A percentile compares a stretch with the other conserved stretches of the same genome.
Evolutionary conservation across 2,888 invertebrate species (phyloP).

Genomic region (Tyria jacobaeae): DNA sequence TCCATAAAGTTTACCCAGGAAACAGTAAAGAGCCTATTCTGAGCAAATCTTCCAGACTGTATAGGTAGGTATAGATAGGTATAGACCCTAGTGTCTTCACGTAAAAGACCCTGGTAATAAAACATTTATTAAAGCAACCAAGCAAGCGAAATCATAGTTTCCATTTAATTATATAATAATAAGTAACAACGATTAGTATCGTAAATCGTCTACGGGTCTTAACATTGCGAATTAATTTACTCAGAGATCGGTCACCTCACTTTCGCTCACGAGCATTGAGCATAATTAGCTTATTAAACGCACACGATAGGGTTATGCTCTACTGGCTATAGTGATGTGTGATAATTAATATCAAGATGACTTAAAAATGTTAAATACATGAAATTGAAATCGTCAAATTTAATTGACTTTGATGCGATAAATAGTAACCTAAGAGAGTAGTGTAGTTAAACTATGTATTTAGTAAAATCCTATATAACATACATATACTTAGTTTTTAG

Average conservation of each 20-base stretch:
- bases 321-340: conserved; percentile 7
- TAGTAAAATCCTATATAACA: too few species aligned
- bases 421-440: not conserved
- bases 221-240: conserved; percentile 50
- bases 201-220: conserved; percentile 24
- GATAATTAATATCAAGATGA: not conserved
- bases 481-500: too few species aligned
- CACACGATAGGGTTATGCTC: conserved; percentile 39
- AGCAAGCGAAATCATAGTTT: conserved; percentile 48
- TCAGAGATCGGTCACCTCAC: conserved; percentile 49
- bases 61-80: too few species aligned
- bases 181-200: conserved; percentile 49
- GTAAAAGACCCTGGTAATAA: not conserved
- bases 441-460: too few species aligned
- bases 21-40: too few species aligned
- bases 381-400: not conserved
- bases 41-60: too few species aligned
- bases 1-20: too few species aligned
- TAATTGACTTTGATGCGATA: not conserved
- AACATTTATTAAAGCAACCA: conserved; percentile 13
- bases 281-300: conserved; percentile 24
- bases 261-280: conserved; percentile 44
- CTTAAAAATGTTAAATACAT: not conserved
- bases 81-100: too few species aligned
- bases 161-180: conserved; percentile 55